Percentiles rank a stretch among this genome's conserved stretches.
Evolutionary conservation across 1,140 invertebrate genomes (phyloP).

Genomic region (Episyrphus balteatus): DNA sequence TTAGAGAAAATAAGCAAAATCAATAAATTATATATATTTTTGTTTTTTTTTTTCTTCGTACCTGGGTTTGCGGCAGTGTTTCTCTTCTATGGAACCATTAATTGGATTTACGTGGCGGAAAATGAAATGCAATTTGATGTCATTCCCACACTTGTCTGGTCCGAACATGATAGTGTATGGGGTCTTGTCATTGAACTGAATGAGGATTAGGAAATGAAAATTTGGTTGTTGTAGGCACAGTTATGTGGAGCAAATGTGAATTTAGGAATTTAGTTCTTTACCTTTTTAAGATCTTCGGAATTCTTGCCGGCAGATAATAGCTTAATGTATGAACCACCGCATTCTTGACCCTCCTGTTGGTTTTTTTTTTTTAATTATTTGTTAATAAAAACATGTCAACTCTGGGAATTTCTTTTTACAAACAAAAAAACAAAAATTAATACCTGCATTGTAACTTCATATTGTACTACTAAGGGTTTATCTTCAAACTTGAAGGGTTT

Average conservation of each 20-base stretch:
- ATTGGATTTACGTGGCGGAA: slow-evolving; percentile 91
- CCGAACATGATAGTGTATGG: slow-evolving; percentile 99
- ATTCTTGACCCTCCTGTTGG: slow-evolving; percentile 91
- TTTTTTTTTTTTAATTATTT: too few species aligned
- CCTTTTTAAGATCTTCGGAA: slow-evolving; percentile 56
- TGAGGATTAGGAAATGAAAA: not conserved
- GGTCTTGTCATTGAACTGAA: slow-evolving; percentile 85
- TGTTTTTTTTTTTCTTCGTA: slow-evolving; percentile 26
- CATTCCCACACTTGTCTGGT: slow-evolving; percentile 96
- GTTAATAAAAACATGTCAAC: slow-evolving; percentile 18
- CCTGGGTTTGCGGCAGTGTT: slow-evolving; percentile 83
- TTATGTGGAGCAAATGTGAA: not conserved
- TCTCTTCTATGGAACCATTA: slow-evolving; percentile 80
- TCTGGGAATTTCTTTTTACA: too few species aligned
- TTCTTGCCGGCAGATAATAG: slow-evolving; percentile 60
- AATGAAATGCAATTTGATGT: slow-evolving; percentile 96
- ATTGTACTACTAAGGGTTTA: slow-evolving; percentile 89
- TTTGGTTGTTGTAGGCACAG: too few species aligned
- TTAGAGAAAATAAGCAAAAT: slow-evolving; percentile 2
- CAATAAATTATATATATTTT: too few species aligned
- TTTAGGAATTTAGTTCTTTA: slow-evolving; percentile 4
- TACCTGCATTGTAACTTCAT: slow-evolving; percentile 68
- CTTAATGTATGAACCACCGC: slow-evolving; percentile 96
- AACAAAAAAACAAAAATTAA: slow-evolving; percentile 1
- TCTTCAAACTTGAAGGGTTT: slow-evolving; percentile 77